Base-by-base conservation (phyloP, 2,113 vertebrate species). In the Cettia cetti region DNA sequence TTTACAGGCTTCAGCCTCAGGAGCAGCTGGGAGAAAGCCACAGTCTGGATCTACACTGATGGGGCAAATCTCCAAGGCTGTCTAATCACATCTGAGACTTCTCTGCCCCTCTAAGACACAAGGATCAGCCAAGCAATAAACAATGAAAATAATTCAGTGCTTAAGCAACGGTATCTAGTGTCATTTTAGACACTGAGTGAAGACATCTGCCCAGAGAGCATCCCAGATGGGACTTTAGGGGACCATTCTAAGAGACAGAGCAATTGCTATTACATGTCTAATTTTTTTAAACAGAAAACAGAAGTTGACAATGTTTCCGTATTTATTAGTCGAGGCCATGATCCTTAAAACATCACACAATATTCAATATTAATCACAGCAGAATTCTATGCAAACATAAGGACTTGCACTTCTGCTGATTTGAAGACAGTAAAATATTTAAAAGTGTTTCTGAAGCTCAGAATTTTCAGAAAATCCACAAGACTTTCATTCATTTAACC, bases 101-200 rank as follows among this genome's bases (percentile, higher is more conserved):
- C 59, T 59, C 66, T 94, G 68, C 65, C 66, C 78, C 63, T 57
- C 45, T 63, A 95, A 94, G 90, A 77, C 45, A 89, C 33, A 37
- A 80, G 54, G 15, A 83, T 82, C 82, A 96, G 71, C 56, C 92
- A 96, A 95, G 90, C 72, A 92, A 94, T 83, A 94, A 94, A 90
- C 82, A 92, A 35, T 0, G 5, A 83, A 54, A 82, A 88, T 76
- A 90, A 93, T 86, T 93, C 82, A 70, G 85, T 74, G 50, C 72
- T 92, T 86, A 86, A 93, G 76, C 85, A 88, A 80, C 1, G 0
- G 75, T 77, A 39, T 88, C 82, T 50, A 50, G 50, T 80, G 82
- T 93, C 86, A 54, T 33, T 82, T 90, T 42, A 90, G 90, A 94
- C 66, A 77, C 33, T 30, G 64, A 94, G 86, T 1, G 1, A 88